Evolutionary conservation across 2,113 vertebrate species (phyloP).

Genomic region (Calyptommatus sinebrachiatus): DNA sequence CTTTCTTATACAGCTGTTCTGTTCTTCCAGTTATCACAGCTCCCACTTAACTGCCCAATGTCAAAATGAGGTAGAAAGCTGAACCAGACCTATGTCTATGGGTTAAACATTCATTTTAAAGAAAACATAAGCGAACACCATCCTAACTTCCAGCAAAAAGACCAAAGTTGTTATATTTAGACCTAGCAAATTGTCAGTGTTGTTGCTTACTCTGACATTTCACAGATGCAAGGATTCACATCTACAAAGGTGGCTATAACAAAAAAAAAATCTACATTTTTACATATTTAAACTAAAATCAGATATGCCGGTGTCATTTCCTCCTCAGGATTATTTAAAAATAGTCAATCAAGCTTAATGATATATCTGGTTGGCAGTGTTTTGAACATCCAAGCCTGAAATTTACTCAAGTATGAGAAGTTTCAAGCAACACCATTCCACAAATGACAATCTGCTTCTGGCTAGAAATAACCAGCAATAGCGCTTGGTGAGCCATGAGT

Average conservation of each 20-base stretch:
- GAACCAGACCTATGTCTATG: too few relatives aligned
- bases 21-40: too few relatives aligned
- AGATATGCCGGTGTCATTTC: background rate
- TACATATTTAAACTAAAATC: background rate
- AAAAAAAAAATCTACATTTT: background rate
- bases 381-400: background rate
- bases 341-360: background rate
- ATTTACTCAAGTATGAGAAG: background rate
- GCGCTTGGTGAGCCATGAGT: background rate
- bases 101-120: background rate
- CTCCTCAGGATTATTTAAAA: background rate
- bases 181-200: background rate
- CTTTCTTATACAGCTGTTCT: too few relatives aligned
- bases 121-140: background rate
- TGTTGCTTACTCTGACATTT: background rate
- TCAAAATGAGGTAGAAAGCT: too few relatives aligned
- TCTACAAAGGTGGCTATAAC: background rate
- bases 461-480: background rate
- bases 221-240: background rate
- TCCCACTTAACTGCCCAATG: too few relatives aligned
- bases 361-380: background rate
- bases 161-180: background rate
- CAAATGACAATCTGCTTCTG: background rate
- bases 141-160: background rate
- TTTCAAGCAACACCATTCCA: background rate